phyloP scores from a whole-genome alignment of 2,113 vertebrate species.

The Mesocricetus auratus region DNA sequence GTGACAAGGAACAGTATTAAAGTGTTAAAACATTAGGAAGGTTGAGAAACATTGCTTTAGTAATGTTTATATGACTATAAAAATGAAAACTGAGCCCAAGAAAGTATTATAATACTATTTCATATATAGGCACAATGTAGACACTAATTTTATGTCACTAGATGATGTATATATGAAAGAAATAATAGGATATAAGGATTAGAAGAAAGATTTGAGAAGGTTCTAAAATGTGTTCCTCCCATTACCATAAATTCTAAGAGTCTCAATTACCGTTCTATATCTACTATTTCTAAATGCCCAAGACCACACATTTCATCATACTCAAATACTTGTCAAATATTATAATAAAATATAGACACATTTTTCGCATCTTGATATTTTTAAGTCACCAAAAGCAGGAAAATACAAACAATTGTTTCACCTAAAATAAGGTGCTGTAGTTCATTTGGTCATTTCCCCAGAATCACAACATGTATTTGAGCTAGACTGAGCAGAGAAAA shows the following conservation, averaged over 20 bases:
- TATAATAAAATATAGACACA: not conserved
- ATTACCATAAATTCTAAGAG: not conserved
- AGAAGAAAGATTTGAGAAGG: not conserved
- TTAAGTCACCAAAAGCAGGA: not conserved
- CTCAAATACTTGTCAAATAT: not conserved
- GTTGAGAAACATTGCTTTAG: not conserved
- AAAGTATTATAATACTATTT: not conserved
- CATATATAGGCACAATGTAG: not conserved
- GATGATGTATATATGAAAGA: not conserved
- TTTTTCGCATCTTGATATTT: conserved; percentile 6
- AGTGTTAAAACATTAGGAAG: not conserved
- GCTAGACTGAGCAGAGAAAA: not conserved
- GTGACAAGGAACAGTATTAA: not conserved
- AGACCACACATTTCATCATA: not conserved
- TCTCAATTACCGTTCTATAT: not conserved
- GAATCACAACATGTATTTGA: not conserved
- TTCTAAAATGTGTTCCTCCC: not conserved
- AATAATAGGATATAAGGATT: not conserved
- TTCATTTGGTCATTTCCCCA: not conserved
- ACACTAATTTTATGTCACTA: not conserved
- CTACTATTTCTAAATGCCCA: not conserved
- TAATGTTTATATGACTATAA: not conserved
- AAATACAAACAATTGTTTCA: not conserved
- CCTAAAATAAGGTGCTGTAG: not conserved
- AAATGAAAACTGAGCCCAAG: not conserved